A percentile compares a stretch with the other conserved stretches of the same genome.
Conservation (phyloP, 2,888 invertebrate species). For the Piscicola geometra region DNA sequence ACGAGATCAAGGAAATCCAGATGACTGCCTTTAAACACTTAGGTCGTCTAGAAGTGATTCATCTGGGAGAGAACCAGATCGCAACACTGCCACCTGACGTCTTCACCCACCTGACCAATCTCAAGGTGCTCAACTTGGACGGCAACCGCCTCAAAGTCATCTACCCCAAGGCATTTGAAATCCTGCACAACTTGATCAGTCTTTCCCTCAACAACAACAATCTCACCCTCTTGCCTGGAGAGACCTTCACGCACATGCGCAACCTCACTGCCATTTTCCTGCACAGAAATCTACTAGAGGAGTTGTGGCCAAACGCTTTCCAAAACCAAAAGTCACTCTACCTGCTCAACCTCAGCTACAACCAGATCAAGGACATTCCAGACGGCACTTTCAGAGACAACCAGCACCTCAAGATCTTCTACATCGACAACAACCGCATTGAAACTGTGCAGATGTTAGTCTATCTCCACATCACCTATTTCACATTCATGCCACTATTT, state of each 20-base stretch:
- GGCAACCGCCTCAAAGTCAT: conserved; percentile 40
- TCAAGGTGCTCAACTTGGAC: conserved; percentile 42
- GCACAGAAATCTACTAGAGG: conserved; percentile 40
- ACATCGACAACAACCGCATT: conserved; percentile 38
- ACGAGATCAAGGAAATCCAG: conserved; percentile 37
- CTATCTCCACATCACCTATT: conserved; percentile 27
- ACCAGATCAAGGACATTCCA: conserved; percentile 28
- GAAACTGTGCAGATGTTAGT: conserved; percentile 34
- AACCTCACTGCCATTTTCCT: conserved; percentile 40
- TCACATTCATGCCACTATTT: conserved; percentile 35
- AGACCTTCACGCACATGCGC: conserved; percentile 37
- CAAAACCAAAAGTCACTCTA: conserved; percentile 36
- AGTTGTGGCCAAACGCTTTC: conserved; percentile 40
- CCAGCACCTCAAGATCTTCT: conserved; percentile 26
- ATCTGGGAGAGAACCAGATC: conserved; percentile 42
- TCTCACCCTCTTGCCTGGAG: conserved; percentile 39
- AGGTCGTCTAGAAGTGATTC: conserved; percentile 38
- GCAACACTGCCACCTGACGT: conserved; percentile 34
- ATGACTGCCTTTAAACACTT: conserved; percentile 39
- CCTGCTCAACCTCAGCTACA: conserved; percentile 39
- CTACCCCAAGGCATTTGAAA: conserved; percentile 38
- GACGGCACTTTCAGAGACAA: conserved; percentile 33
- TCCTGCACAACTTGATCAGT: conserved; percentile 37
- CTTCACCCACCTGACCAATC: conserved; percentile 38
- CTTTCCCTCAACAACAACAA: conserved; percentile 41